phyloP scores from a whole-genome alignment of 2,113 vertebrate genomes.

The Tichodroma muraria region DNA sequence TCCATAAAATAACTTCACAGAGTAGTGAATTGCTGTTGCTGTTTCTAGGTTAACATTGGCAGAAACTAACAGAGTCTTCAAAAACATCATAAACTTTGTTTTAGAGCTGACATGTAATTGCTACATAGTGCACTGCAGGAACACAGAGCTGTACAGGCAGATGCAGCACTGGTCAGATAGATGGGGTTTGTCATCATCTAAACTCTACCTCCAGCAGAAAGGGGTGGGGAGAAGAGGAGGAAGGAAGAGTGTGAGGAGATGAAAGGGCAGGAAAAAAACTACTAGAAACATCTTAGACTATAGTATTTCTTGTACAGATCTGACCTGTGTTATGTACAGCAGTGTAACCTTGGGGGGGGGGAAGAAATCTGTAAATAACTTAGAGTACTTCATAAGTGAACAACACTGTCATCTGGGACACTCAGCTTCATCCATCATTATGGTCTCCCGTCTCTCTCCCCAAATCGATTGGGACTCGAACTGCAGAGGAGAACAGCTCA shows the following conservation, averaged over 20 bases:
- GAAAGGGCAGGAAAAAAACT: neutral
- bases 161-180: neutral
- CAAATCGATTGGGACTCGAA: neutral
- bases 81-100: conserved; percentile 39
- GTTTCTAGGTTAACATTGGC: conserved; percentile 33
- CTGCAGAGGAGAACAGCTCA: conserved; percentile 24
- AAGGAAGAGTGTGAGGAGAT: neutral
- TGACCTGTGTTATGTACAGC: neutral
- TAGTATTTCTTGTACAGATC: neutral
- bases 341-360: neutral
- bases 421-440: conserved; percentile 40
- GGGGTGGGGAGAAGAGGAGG: neutral
- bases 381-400: neutral
- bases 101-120: conserved; percentile 17
- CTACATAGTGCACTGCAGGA: neutral
- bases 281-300: neutral
- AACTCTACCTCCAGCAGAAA: neutral
- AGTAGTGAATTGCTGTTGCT: neutral
- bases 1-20: neutral
- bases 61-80: conserved; percentile 47
- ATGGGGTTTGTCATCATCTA: conserved; percentile 20
- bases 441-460: neutral
- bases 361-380: neutral
- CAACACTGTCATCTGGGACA: conserved; percentile 17
- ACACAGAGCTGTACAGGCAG: neutral